Percentiles rank a stretch among this genome's conserved stretches.
Evolutionary conservation across 2,888 invertebrate genomes (phyloP).

Genomic region (Dryobota labecula): DNA sequence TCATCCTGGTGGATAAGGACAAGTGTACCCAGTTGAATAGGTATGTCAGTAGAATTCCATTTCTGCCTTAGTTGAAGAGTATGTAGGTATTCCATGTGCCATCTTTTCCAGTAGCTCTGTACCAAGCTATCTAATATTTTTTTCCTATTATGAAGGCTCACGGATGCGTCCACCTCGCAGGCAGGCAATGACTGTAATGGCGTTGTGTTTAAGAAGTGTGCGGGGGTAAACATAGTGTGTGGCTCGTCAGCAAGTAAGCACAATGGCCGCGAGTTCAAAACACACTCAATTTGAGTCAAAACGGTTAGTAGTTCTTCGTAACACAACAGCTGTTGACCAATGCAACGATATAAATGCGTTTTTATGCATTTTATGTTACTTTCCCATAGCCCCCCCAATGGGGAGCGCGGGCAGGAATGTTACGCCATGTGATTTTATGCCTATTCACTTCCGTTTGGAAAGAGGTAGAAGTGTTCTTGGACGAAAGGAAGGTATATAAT

Average conservation of each 20-base stretch:
- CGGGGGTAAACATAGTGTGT: conserved; percentile 2
- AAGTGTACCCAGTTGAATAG: conserved; percentile 5
- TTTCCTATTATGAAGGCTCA: conserved; percentile 6
- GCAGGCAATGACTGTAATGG: conserved; percentile 14
- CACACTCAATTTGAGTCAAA: not conserved
- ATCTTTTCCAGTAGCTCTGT: conserved; percentile 8
- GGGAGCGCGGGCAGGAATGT: not conserved
- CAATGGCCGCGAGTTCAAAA: conserved; percentile 7
- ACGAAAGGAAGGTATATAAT: not conserved
- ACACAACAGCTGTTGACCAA: not conserved
- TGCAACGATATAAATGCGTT: conserved; percentile 1
- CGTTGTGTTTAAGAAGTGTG: conserved; percentile 4
- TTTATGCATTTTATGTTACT: conserved; percentile 6
- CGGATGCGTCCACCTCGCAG: not conserved
- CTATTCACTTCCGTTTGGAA: conserved; percentile 4
- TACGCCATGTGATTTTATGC: conserved; percentile 1
- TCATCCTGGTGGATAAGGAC: conserved; percentile 26
- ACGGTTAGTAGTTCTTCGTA: not conserved
- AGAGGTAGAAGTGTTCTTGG: conserved; percentile 9
- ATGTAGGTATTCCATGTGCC: conserved; percentile 17
- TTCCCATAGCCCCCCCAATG: conserved; percentile 1
- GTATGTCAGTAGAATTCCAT: conserved; percentile 8
- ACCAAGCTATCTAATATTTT: conserved; percentile 24
- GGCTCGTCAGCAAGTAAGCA: not conserved
- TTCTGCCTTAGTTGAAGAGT: conserved; percentile 5